These are phyloP conservation scores for Dryadula phaetusa DNA, from an alignment of 2,888 invertebrate species.

Conservation along the genomic window DNA sequence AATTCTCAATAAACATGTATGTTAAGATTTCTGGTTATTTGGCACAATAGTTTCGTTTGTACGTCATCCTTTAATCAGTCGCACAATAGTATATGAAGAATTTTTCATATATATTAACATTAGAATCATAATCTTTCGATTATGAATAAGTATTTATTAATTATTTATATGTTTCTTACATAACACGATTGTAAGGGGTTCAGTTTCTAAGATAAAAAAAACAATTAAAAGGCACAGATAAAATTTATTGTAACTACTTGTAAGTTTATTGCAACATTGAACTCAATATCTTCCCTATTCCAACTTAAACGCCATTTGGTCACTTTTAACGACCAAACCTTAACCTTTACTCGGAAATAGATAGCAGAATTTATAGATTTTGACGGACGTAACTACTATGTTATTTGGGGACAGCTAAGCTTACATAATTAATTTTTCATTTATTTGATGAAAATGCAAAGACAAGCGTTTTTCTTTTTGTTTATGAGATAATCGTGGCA, in stretches of 20 bases:
- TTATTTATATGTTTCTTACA: too few relatives aligned
- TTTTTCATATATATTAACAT: too few relatives aligned
- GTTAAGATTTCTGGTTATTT: too few relatives aligned
- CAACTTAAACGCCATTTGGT: constrained; percentile 12
- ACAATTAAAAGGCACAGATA: neutral
- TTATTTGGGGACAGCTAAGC: neutral
- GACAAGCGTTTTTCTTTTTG: too few relatives aligned
- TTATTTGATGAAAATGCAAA: too few relatives aligned
- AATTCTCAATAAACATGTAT: too few relatives aligned
- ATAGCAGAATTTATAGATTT: constrained; percentile 14
- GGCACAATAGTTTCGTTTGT: too few relatives aligned
- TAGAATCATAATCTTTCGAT: too few relatives aligned
- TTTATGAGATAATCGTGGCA: too few relatives aligned
- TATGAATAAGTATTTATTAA: too few relatives aligned
- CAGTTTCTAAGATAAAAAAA: neutral
- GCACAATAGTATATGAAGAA: too few relatives aligned
- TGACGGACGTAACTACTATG: neutral
- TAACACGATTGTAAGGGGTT: neutral
- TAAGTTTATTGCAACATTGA: constrained; percentile 14
- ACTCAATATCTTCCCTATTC: neutral
- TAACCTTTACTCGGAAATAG: constrained; percentile 18
- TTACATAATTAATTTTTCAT: neutral
- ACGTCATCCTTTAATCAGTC: too few relatives aligned
- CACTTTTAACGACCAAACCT: constrained; percentile 18
- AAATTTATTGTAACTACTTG: neutral